Evolutionary conservation across 2,888 invertebrate species (phyloP).

Genomic region (Palloptera scutellata): DNA sequence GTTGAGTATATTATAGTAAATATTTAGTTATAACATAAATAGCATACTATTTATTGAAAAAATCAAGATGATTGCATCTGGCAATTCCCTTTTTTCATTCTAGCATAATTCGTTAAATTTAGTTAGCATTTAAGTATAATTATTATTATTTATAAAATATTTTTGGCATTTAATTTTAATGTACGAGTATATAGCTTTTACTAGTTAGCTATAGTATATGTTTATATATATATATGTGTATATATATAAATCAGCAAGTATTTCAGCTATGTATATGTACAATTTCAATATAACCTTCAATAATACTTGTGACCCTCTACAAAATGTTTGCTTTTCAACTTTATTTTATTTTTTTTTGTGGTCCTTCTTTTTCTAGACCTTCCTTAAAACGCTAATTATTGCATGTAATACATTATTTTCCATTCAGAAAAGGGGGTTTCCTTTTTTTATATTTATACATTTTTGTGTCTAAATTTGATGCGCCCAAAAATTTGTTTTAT

Average conservation of each 20-base stretch:
- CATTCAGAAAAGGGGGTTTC: background rate
- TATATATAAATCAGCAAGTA: conserved; percentile 54
- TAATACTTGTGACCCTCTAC: conserved; percentile 56
- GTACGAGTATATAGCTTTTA: background rate
- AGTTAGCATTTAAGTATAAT: background rate
- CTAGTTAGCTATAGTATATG: background rate
- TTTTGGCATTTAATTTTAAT: conserved; percentile 11
- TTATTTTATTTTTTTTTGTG: conserved; percentile 26
- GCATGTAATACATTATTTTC: conserved; percentile 10
- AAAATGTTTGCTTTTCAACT: conserved; percentile 58
- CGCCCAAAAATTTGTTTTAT: conserved; percentile 40
- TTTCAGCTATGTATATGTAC: conserved; percentile 57
- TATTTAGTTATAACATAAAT: background rate
- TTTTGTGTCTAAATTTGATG: conserved; percentile 23
- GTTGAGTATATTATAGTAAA: conserved; percentile 1
- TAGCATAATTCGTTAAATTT: conserved; percentile 14
- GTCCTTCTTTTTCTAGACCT: too few species aligned
- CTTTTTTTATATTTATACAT: background rate
- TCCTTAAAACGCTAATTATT: conserved; percentile 6
- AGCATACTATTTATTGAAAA: background rate
- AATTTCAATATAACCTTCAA: conserved; percentile 48
- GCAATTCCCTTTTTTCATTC: conserved; percentile 45
- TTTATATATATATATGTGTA: background rate
- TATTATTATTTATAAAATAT: conserved; percentile 29
- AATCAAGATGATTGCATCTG: conserved; percentile 52